Base-by-base conservation (phyloP, 2,888 invertebrate genomes). In the Torymus tubicola region DNA sequence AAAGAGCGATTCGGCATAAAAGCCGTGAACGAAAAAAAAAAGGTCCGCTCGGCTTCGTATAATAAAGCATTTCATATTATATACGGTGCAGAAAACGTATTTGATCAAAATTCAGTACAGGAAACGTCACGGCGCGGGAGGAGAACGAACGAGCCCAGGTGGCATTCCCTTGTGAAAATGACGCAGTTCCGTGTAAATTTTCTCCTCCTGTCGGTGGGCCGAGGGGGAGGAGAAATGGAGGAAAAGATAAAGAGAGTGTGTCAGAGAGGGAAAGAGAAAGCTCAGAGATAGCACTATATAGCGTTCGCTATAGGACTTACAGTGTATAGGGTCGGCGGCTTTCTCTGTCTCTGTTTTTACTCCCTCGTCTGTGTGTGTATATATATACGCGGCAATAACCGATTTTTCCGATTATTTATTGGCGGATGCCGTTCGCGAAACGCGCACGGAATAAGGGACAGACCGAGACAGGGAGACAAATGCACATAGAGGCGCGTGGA, bases 391-490 rank as follows among this genome's bases (percentile, higher is more conserved):
- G 31, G 74, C 64, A 69, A 70, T 74, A 79, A 74, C 50, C 74
- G 74, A 70, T 79, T 74, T 74, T 73, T 13, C n/a, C n/a, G 73
- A 73, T 79, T 79, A 79, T 74, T 74, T 79, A 79, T 74, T 31
- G 70, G 58, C 69, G 13, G 21, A 64, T 12, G 2, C 52, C 16
- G 12, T 14, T 31, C 58, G 64, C 42, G 70, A 52, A 18, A 52
- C 65, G 16, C 18, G n/a, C 24, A 2, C 24, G 53, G 3, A 10
- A 16, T 31, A 31, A 42, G 18, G 16, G 57, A 65, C 24, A 24
- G 2, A 2, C 24, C 24, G 13, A 2, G 13, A 0, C 57, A 65
- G 18, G 18, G 42, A 58, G 65, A 74, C 58, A 58, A 63, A 60
- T 74, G 67, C 67, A 74, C 0, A 24, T n/a, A n/a, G 50, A 52